These are phyloP conservation scores for Lasioglossum albipes DNA, from an alignment of 1,140 invertebrate species.

Conservation along the genomic window DNA sequence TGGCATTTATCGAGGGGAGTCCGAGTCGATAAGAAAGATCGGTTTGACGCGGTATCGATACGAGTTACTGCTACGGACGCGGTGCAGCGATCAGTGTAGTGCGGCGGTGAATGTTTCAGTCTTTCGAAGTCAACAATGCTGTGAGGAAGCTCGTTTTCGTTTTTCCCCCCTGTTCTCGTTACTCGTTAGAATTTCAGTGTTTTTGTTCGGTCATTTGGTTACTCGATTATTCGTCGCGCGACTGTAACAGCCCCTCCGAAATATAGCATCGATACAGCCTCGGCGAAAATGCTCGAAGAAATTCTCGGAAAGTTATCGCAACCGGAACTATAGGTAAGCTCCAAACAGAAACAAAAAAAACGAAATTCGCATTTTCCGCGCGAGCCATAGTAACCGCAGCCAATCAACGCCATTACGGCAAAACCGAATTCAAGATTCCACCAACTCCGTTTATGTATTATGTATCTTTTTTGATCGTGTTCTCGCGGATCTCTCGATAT, in stretches of 20 bases:
- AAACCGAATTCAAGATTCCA: neutral
- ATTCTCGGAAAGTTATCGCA: conserved; percentile 1
- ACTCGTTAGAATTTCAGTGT: conserved; percentile 60
- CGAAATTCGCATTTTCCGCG: neutral
- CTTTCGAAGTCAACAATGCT: conserved; percentile 57
- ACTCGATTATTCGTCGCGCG: conserved; percentile 41
- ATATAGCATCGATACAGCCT: no score
- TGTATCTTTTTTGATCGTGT: no score
- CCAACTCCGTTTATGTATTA: no score
- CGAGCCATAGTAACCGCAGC: conserved; percentile 28
- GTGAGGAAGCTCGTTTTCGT: conserved; percentile 58
- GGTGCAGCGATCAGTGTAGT: conserved; percentile 13
- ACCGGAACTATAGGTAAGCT: conserved; percentile 45
- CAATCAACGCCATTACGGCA: conserved; percentile 32
- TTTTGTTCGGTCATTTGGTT: conserved; percentile 51
- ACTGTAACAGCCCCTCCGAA: neutral
- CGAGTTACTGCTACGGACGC: neutral
- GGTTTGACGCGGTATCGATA: neutral
- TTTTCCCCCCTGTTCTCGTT: conserved; percentile 59
- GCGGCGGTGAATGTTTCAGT: conserved; percentile 55
- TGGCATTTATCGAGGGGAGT: neutral
- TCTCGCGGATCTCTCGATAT: no score
- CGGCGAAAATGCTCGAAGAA: no score
- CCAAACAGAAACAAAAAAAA: neutral
- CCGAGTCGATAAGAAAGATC: neutral